phyloP scores from a whole-genome alignment of 2,888 invertebrate species.

The Unio pictorum region DNA sequence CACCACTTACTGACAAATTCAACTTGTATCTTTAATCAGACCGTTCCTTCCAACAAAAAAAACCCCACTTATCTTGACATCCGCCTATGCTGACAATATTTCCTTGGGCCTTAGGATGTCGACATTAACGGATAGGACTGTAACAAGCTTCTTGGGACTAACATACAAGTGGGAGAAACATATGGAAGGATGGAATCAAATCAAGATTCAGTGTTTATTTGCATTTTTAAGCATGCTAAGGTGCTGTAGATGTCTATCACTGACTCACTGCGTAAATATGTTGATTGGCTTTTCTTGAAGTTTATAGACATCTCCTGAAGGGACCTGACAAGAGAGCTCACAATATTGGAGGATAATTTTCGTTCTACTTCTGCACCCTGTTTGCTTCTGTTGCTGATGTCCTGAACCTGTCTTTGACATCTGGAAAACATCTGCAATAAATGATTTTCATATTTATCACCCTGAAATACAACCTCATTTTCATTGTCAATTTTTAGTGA shows the following conservation, averaged over 20 bases:
- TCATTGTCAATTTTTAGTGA: no score
- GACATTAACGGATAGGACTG: not conserved
- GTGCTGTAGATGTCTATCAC: not conserved
- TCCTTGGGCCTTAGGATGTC: no score
- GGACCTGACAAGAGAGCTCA: constrained; percentile 86
- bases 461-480: no score
- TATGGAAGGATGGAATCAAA: no score
- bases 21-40: no score
- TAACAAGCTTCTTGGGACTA: not conserved
- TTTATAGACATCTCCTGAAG: constrained; percentile 89
- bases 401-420: constrained; percentile 77
- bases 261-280: constrained; percentile 83
- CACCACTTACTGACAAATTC: no score
- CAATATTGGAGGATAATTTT: constrained; percentile 85
- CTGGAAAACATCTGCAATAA: constrained; percentile 74
- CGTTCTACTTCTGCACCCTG: constrained; percentile 78
- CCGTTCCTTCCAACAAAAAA: no score
- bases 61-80: no score
- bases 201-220: no score
- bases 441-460: not conserved
- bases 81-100: no score
- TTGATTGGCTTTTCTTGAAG: constrained; percentile 89
- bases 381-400: constrained; percentile 68
- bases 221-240: no score
- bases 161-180: not conserved